These are phyloP conservation scores for Stigmatopora nigra DNA, from an alignment of 2,113 vertebrate genomes.

Conservation along the genomic window DNA sequence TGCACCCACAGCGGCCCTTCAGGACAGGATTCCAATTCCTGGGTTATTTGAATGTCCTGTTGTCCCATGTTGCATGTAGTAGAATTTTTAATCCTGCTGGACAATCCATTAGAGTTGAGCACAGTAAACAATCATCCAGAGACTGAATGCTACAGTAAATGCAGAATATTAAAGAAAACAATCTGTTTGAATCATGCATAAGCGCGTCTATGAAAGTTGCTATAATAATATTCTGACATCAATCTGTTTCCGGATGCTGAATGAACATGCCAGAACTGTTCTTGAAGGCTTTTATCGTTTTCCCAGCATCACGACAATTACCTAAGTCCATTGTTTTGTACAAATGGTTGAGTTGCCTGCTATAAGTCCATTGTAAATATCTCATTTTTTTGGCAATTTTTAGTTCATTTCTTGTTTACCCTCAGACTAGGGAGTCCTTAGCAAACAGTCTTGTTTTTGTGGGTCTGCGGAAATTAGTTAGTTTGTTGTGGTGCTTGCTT, in stretches of 20 bases:
- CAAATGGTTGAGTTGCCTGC: too few species aligned
- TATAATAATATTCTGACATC: neutral
- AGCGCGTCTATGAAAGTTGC: neutral
- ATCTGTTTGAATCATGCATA: neutral
- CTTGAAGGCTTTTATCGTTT: neutral
- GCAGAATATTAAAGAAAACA: neutral
- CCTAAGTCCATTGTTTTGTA: neutral
- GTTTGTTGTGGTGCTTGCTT: too few species aligned
- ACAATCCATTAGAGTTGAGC: too few species aligned
- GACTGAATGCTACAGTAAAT: neutral
- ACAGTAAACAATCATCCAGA: neutral
- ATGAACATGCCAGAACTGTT: neutral
- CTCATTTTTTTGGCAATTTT: too few species aligned
- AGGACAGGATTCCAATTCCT: too few species aligned
- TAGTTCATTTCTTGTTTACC: too few species aligned
- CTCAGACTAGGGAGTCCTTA: too few species aligned
- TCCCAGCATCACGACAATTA: neutral
- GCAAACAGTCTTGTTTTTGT: too few species aligned
- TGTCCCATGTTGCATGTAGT: neutral
- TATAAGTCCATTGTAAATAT: too few species aligned
- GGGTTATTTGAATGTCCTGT: neutral
- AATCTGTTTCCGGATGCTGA: neutral
- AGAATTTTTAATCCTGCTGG: neutral
- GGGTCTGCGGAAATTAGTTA: too few species aligned
- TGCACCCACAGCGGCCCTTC: too few species aligned